Base-by-base conservation (phyloP, 2,888 invertebrate genomes). In the Quadroppia sp. region DNA sequence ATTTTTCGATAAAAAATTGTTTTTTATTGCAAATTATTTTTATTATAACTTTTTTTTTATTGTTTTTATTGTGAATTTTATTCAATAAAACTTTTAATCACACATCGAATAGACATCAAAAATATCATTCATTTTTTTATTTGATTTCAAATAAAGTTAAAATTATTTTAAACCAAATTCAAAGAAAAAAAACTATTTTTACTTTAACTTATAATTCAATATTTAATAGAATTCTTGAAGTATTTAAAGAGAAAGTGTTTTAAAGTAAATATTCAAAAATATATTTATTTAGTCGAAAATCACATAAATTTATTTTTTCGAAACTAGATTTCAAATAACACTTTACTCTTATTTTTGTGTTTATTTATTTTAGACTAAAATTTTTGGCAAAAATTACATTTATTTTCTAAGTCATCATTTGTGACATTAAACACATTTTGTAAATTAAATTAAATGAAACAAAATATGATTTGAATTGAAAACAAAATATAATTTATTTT, bases 381-480 rank as follows among this genome's bases (percentile, higher is more conserved):
- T 23, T 23, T 28, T 56, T 56, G 15, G 20, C 53, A 7, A 11
- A 36, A 36, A 36, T 11, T 36, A 36, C 4, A 36, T 7, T 36
- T 7, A 36, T 36, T 36, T 36, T 36, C 11, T 36, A 25, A n/a
- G n/a, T n/a, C 25, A 13, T 25, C 23, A 25, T 53, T 13, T 53
- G 25, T 53, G 53, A 53, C 25, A 53, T 56, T 28, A 30, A 56
- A 30, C 56, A 56, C 28, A 28, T 15, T 30, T 56, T 56, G 11
- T 53, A 56, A 56, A 56, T 56, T 56, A 25, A 30, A 30, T 56
- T 56, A 28, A 56, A 30, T 56, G 56, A 56, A 56, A 56, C 30
- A 23, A 30, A 56, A 56, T 28, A 30, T 56, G 36, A 7, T 36
- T 36, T 36, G 9, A 36, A 36, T 36, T 36, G 36, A 36, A 36